Percentiles rank a stretch among this genome's conserved stretches.
Conservation (phyloP, 2,113 vertebrate species). For the Nymphicus hollandicus region DNA sequence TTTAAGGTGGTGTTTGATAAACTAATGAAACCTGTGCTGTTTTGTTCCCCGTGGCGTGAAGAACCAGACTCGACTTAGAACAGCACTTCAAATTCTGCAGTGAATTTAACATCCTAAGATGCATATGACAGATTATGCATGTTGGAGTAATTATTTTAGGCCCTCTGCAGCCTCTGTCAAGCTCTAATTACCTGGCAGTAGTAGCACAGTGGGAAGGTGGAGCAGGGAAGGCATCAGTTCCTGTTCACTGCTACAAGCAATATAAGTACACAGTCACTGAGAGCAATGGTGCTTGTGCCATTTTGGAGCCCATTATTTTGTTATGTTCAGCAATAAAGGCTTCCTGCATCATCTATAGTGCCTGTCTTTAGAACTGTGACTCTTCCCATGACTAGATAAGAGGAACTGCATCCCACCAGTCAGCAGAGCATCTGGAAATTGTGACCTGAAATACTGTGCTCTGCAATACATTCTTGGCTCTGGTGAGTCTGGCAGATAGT, state of each 20-base stretch:
- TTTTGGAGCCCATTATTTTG: background rate
- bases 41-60: background rate
- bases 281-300: background rate
- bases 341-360: background rate
- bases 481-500: background rate
- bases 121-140: background rate
- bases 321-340: background rate
- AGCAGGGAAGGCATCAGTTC: background rate
- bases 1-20: background rate
- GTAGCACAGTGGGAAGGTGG: background rate
- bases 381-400: background rate
- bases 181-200: background rate
- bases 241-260: background rate
- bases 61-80: background rate
- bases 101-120: background rate
- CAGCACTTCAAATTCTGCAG: background rate
- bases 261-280: background rate
- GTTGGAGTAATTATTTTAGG: background rate
- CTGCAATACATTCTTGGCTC: background rate
- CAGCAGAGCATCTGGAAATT: background rate
- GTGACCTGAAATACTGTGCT: background rate
- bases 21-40: background rate
- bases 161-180: background rate
- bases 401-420: background rate
- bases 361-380: background rate